These are phyloP conservation scores for Anoplolepis gracilipes DNA, from an alignment of 1,140 invertebrate species.

Conservation along the genomic window DNA sequence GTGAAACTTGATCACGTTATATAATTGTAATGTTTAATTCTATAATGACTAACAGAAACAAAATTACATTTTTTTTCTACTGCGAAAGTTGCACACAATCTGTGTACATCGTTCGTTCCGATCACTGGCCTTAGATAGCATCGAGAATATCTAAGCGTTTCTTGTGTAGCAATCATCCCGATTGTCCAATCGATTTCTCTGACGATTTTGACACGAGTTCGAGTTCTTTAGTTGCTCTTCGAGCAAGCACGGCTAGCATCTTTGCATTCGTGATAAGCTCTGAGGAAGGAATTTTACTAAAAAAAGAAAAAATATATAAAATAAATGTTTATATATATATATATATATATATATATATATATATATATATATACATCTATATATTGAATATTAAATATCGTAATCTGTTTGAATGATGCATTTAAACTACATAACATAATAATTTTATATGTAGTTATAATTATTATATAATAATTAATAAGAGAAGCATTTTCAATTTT, in stretches of 20 bases:
- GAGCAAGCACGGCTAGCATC: conserved; percentile 42
- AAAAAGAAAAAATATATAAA: not conserved
- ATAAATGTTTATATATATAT: not conserved
- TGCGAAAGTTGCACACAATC: not conserved
- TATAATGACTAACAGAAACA: not conserved
- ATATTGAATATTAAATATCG: not conserved
- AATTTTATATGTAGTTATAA: too few species aligned
- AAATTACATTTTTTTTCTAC: not conserved
- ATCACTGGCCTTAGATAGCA: conserved; percentile 55
- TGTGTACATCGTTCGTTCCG: conserved; percentile 65
- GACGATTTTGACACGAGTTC: conserved; percentile 36
- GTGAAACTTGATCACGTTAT: not conserved
- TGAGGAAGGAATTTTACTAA: conserved; percentile 37
- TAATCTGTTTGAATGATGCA: not conserved
- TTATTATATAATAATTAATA: conserved; percentile 14
- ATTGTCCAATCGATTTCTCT: conserved; percentile 59
- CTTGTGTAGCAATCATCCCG: conserved; percentile 59
- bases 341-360: too few species aligned
- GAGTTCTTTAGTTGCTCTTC: conserved; percentile 10
- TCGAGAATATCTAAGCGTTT: conserved; percentile 59
- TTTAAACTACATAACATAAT: not conserved
- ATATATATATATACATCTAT: too few species aligned
- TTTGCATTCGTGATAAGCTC: conserved; percentile 39
- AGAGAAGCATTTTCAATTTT: not conserved
- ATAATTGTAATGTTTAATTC: not conserved